Conservation (phyloP, 2,888 invertebrate genomes). For the Anoplius nigerrimus region DNA sequence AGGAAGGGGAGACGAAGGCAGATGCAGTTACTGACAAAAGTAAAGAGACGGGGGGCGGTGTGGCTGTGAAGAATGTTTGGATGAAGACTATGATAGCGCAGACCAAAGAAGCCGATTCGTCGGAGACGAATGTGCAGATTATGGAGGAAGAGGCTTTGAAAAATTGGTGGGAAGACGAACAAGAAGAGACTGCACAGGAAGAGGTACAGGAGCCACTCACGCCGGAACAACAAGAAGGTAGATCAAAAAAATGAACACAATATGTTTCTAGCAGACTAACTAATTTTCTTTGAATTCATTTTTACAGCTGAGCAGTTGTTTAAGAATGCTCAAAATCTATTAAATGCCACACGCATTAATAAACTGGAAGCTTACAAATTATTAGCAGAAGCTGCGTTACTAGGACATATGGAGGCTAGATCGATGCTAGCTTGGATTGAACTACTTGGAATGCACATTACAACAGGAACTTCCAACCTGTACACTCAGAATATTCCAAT, state of each 20-base stretch:
- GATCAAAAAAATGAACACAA: too few relatives aligned
- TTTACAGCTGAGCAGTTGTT: constrained; percentile 85
- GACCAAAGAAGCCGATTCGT: constrained; percentile 48
- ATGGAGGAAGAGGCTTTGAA: constrained; percentile 50
- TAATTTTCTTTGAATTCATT: constrained; percentile 19
- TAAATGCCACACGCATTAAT: constrained; percentile 85
- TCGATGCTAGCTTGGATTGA: constrained; percentile 93
- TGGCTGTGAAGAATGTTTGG: constrained; percentile 51
- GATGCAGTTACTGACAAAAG: neutral
- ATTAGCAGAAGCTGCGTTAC: constrained; percentile 86
- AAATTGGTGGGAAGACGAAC: constrained; percentile 48
- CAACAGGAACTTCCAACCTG: constrained; percentile 53
- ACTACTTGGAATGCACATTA: constrained; percentile 87
- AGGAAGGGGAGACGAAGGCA: neutral
- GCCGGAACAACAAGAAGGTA: constrained; percentile 82
- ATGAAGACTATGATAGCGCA: constrained; percentile 55
- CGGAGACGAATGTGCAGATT: constrained; percentile 41
- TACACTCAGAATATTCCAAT: constrained; percentile 83
- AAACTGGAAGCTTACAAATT: constrained; percentile 85
- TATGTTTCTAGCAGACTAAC: too few relatives aligned
- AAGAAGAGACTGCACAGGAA: constrained; percentile 73
- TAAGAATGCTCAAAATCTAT: constrained; percentile 82
- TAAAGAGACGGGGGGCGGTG: constrained; percentile 40
- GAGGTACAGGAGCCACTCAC: constrained; percentile 78
- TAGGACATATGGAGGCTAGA: constrained; percentile 88